A percentile compares a stretch with the other conserved stretches of the same genome.
Evolutionary conservation across 2,113 vertebrate species (phyloP).

Genomic region (Petromus typicus): DNA sequence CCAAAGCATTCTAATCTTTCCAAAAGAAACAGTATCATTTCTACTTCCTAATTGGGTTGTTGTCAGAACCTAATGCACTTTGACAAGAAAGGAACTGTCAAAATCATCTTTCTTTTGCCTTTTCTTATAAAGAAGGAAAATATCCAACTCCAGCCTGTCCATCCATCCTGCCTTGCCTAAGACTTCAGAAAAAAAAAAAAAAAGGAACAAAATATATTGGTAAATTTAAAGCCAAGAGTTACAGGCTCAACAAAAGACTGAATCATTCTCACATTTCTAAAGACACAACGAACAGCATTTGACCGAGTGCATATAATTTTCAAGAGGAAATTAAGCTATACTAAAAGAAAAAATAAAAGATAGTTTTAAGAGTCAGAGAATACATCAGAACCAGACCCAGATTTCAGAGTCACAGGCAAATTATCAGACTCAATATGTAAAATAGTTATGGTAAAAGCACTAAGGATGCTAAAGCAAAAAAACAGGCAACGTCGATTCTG

Average conservation of each 20-base stretch:
- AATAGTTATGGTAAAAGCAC: background rate
- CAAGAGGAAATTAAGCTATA: background rate
- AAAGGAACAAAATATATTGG: background rate
- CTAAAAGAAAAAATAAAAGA: background rate
- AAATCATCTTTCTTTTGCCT: background rate
- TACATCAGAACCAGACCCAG: background rate
- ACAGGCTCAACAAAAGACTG: background rate
- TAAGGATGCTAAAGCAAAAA: background rate
- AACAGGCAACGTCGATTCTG: too few relatives aligned
- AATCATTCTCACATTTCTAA: background rate
- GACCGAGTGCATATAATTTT: background rate
- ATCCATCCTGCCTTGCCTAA: background rate
- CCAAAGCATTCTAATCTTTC: background rate
- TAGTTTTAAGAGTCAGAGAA: background rate
- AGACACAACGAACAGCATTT: background rate
- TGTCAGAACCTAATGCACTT: background rate
- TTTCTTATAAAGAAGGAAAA: background rate
- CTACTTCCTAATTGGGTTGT: background rate
- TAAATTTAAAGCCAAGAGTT: background rate
- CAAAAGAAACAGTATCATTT: background rate
- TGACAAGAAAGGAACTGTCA: background rate
- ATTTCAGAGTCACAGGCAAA: background rate
- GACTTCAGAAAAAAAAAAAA: background rate
- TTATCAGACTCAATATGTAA: background rate
- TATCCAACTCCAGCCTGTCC: fast-evolving